Conservation (phyloP, 2,888 invertebrate species). For the Scaptomyza tumidula region DNA sequence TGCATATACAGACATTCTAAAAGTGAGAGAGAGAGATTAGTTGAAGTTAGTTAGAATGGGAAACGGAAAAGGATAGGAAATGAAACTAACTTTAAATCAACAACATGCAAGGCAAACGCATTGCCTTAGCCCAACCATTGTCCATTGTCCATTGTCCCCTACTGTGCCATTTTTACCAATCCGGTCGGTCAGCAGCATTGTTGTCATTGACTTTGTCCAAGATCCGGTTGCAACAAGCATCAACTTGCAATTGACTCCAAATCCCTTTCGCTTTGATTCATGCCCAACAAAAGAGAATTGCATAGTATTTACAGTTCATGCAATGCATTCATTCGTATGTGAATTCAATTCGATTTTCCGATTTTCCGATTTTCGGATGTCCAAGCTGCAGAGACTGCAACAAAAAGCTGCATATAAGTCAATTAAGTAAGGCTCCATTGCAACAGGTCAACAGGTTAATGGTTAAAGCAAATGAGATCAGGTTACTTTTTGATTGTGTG, state of each 20-base stretch:
- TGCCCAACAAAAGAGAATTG: slow-evolving; percentile 16
- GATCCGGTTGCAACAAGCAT: slow-evolving; percentile 11
- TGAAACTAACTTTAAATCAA: slow-evolving; percentile 69
- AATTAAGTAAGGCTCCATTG: background rate
- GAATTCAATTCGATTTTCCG: background rate
- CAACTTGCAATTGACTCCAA: slow-evolving; percentile 6
- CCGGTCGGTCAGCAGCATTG: slow-evolving; percentile 27
- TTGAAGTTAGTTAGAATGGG: background rate
- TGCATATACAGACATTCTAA: slow-evolving; percentile 6
- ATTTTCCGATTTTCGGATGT: background rate
- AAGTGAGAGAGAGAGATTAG: slow-evolving; percentile 6
- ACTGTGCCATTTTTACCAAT: slow-evolving; percentile 21
- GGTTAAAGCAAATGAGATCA: too few species aligned
- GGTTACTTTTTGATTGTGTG: too few species aligned
- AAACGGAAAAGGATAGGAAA: slow-evolving; percentile 26
- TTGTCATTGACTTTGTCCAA: slow-evolving; percentile 47
- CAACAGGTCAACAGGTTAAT: too few species aligned
- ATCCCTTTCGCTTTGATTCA: background rate
- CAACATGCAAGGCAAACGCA: slow-evolving; percentile 55
- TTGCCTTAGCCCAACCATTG: slow-evolving; percentile 3
- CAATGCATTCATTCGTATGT: background rate
- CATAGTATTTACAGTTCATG: background rate
- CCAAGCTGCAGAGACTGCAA: background rate
- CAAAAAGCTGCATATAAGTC: background rate
- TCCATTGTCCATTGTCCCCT: background rate